phyloP scores from a whole-genome alignment of 2,113 vertebrate genomes.

The Podiceps cristatus region DNA sequence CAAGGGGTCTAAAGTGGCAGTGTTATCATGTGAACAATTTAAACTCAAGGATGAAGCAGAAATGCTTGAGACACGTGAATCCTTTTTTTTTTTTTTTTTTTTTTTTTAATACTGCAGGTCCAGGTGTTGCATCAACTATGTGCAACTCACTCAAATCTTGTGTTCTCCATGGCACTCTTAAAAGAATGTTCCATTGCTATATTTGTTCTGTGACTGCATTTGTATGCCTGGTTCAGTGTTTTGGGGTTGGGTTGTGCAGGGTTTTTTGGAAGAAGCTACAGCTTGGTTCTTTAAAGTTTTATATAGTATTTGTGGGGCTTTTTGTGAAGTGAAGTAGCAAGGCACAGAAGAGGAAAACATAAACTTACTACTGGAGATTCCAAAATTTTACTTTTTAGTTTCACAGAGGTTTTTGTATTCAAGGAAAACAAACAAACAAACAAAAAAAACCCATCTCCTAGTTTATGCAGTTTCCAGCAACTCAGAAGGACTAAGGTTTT shows the following conservation, averaged over 20 bases:
- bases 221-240: background rate
- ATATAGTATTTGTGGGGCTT: background rate
- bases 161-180: background rate
- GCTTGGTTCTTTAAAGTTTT: background rate
- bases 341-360: background rate
- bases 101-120: background rate
- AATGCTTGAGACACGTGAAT: background rate
- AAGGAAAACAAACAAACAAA: background rate
- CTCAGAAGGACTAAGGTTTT: background rate
- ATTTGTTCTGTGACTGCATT: background rate
- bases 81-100: no score
- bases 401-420: background rate
- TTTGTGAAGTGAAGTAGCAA: background rate
- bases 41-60: background rate
- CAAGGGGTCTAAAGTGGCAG: background rate
- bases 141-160: background rate
- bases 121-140: background rate
- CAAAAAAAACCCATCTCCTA: background rate
- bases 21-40: background rate
- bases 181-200: background rate
- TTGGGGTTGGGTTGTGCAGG: background rate
- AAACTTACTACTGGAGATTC: background rate
- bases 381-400: background rate
- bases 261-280: background rate
- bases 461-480: background rate